Evolutionary conservation across 2,888 invertebrate species (phyloP), one percentile per base, ranked within the genome.

Genomic region (Synanthedon formicaeformis): DNA sequence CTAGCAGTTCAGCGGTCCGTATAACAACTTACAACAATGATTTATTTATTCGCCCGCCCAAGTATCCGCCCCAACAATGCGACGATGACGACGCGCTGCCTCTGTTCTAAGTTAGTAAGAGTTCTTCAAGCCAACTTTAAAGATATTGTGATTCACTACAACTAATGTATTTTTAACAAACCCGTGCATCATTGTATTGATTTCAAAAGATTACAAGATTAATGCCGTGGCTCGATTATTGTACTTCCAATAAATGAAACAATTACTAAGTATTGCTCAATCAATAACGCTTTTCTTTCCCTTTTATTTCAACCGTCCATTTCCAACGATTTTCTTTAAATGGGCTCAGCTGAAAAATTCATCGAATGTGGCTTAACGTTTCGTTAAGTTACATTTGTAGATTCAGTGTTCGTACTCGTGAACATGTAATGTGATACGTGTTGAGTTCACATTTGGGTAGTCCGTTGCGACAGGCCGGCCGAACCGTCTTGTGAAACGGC

Each of bases 381-480:
- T 45, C 45, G 45, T 45, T 14, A 45, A 45, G 13, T 50, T 12
- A 40, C 50, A n/a, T 27, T 57, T 58, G 58, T 54, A 61, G 63
- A 70, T 71, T 68, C 67, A 61, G 63, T 63, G 63, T 65, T 62
- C 66, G 69, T 65, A 67, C 63, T 65, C 60, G 68, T 66, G 71
- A 66, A 75, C 68, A 70, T 76, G 80, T 55, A 81, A 82, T 71
- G 71, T 69, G 79, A 84, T 84, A 83, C 80, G 83, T 85, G 85
- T 82, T 75, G 77, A 77, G 83, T 82, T 85, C 85, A 85, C 85
- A 83, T 86, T 86, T 83, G 82, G 86, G 82, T 84, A 81, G 81
- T 72, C 73, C 76, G 66, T 86, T 86, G 84, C 86, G 81, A 85
- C 83, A 86, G 84, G 79, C 81, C 81, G 78, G 78, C 72, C 73